Evolutionary conservation across 2,888 invertebrate genomes (phyloP), one percentile per base, ranked within the genome.

Genomic region (Coelopa pilipes): DNA sequence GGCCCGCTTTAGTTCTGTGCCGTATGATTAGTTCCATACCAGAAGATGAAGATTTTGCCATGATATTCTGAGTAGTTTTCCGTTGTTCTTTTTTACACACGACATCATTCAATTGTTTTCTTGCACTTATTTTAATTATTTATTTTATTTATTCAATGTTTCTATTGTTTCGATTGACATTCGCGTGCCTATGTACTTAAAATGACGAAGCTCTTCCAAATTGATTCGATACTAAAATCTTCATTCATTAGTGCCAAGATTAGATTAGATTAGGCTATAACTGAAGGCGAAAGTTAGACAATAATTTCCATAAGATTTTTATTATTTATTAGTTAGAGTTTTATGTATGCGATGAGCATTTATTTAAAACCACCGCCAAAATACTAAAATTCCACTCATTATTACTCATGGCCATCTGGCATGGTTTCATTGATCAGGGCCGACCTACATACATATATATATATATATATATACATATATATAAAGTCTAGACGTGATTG

Each of bases 1-100:
- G 85, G 85, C 86, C 86, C 79, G 84, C 85, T 76, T 78, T 84
- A 79, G 79, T 84, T 77, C 81, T 86, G 80, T 84, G 82, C 81
- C 84, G 85, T 80, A 81, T 85, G 79, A 82, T 85, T 78, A 83
- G 81, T 80, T 83, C 82, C 75, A 81, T 85, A 79, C 84, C 84
- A 75, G 81, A 81, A 72, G 83, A 83, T 78, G 85, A 85, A 78
- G 82, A 82, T 79, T 80, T 81, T 79, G 80, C 80, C 77, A 80
- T 83, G 73, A 77, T 78, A 63, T 80, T 80, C 73, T 80, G 57
- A 74, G 66, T 69, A 34, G 72, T 72, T 77, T 75, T 67, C 65
- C 69, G 34, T 75, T 73, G 11, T 70, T 73, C n/a, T 53, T 13
- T 72, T 70, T 69, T 55, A 72, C 15, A n/a, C 34, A 34, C 34